Base-by-base conservation (phyloP, 2,888 invertebrate genomes). In the Meiosimyza platycephala region DNA sequence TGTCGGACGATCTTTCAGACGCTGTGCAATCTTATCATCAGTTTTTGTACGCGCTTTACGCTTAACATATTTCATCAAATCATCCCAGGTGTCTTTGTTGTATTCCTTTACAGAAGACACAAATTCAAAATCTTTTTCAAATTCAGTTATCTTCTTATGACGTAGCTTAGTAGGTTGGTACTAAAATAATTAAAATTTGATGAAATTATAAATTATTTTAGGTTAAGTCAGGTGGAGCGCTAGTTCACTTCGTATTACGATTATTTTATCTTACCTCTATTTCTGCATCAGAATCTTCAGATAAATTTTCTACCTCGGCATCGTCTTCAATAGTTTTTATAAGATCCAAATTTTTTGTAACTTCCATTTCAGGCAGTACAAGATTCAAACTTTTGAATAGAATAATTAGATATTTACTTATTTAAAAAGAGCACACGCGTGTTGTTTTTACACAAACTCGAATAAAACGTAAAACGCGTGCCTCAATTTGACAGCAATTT, bases 261-360 rank as follows among this genome's bases (percentile, higher is more conserved):
- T 64, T 62, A 12, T 13, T 13, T 60, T 6, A 48, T 73, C 87
- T 83, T 86, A 95, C 95, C 86, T 94, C 94, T 33, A 93, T 88
- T 90, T 95, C 95, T 73, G 90, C 91, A 81, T 95, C 94, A 0
- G 95, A 95, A 85, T 93, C 92, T 81, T 94, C 93, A 0, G 94
- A 94, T 76, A 91, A 92, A 88, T 95, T 89, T 79, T 93, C 92
- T 0, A 96, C 92, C 83, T 94, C 93, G 71, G 94, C 93, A 77
- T 93, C 93, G 75, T 96, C 96, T 54, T 92, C 90, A 74, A 97
- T 96, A 0, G 96, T 96, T 87, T 91, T 91, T 72, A 96, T 93
- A 77, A 95, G 88, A 77, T 93, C 93, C 51, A 82, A 64, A 66
- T 78, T 83, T 55, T 80, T 84, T 11, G 79, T 78, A 54, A 78